These are phyloP conservation scores for Epinephelus coioides DNA, from an alignment of 2,797 vertebrate species.

Conservation along the genomic window DNA sequence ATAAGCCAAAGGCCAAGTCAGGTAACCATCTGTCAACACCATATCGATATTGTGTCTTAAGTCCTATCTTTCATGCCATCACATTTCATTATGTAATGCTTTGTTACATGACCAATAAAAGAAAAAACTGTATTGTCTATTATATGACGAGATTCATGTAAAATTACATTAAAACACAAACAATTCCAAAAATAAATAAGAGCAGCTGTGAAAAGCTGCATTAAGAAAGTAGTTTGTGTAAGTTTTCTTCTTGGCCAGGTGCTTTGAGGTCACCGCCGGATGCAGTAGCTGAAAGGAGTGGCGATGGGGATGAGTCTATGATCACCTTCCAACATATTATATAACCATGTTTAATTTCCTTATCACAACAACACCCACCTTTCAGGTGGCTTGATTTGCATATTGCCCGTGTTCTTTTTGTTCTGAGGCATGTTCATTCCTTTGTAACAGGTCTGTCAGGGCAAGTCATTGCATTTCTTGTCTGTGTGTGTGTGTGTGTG, in stretches of 20 bases:
- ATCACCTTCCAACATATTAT: not conserved
- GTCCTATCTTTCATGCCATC: not conserved
- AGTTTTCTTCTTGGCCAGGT: too few relatives aligned
- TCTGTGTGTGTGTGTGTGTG: constrained; percentile 1
- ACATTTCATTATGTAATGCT: not conserved
- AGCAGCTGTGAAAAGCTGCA: not conserved
- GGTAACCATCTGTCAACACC: not conserved
- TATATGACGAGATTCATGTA: not conserved
- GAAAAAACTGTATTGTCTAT: too few relatives aligned
- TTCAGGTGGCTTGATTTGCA: constrained; percentile 45
- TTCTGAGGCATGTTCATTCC: constrained; percentile 42
- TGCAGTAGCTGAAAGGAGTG: too few relatives aligned
- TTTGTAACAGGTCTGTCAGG: constrained; percentile 51
- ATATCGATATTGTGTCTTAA: not conserved
- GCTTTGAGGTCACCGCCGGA: too few relatives aligned
- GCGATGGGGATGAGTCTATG: not conserved
- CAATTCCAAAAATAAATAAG: not conserved
- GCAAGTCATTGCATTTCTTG: constrained; percentile 46
- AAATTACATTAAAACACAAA: not conserved
- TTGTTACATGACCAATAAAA: not conserved
- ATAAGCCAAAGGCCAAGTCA: not conserved
- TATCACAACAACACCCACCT: not conserved
- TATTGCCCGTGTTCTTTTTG: not conserved
- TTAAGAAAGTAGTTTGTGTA: not conserved
- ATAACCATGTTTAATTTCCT: not conserved